Conservation (phyloP, 2,797 vertebrate species). For the Podarcis siculus region DNA sequence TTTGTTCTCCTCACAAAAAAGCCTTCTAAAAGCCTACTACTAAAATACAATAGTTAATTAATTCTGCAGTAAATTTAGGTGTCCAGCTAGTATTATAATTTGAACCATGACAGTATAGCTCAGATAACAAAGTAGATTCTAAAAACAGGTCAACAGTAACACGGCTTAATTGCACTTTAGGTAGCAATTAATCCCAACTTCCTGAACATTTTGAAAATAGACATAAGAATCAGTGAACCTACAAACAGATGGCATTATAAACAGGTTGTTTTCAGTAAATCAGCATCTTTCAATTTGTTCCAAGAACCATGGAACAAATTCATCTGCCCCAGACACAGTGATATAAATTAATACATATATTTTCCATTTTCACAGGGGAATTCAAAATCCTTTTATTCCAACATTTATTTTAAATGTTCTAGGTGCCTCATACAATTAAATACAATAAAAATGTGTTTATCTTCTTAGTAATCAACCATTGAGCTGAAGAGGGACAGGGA, state of each 20-base stretch:
- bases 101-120: not conserved
- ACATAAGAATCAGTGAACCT: not conserved
- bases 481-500: too few relatives aligned
- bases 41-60: not conserved
- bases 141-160: not conserved
- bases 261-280: not conserved
- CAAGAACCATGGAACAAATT: not conserved
- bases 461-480: not conserved
- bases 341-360: not conserved
- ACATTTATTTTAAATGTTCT: too few relatives aligned
- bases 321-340: not conserved
- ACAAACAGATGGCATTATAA: not conserved
- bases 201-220: not conserved
- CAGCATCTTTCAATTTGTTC: not conserved
- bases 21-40: not conserved
- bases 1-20: not conserved
- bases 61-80: not conserved
- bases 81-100: not conserved
- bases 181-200: not conserved
- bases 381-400: too few relatives aligned
- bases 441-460: too few relatives aligned
- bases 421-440: too few relatives aligned
- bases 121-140: not conserved
- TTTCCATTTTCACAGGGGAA: not conserved
- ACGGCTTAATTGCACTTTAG: not conserved